Base-by-base conservation (phyloP, 2,113 vertebrate genomes). In the Bos javanicus region DNA sequence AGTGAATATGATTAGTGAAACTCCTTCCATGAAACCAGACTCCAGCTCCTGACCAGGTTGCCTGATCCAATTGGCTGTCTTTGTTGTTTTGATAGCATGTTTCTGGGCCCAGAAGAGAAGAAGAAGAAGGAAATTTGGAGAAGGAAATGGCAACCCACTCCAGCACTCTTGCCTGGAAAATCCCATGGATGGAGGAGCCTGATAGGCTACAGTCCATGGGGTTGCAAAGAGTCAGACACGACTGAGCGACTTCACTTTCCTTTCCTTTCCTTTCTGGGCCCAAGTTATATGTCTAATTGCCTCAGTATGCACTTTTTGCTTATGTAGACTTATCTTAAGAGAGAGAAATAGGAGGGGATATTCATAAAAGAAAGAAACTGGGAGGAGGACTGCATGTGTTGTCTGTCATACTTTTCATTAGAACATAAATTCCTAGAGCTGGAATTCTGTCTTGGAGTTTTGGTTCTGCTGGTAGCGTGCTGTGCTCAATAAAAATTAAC, bases 401-500 rank as follows among this genome's bases (percentile, higher is more conserved):
- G 71, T 93, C 76, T 96, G 28, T 87, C 81, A 95, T 39, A 36
- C n/a, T 90, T 97, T 94, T 87, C 76, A 91, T 90, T 67, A 94
- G 95, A 78, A 95, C 48, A 90, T 50, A 76, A 81, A 95, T 92
- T 96, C 84, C n/a, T 90, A 67, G 87, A 91, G 84, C 64, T 96
- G 87, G 57, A 87, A 91, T 60, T 87, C 54, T 80, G 60, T 81
- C 82, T 96, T 84, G 74, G 74, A 93, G 48, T 97, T 97, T 97
- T 90, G 93, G 83, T 96, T 97, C 89, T 97, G 91, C 82, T 95
- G 71, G 95, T 86, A 92, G 84, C 95, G 57, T 59, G 84, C 83
- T 87, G 96, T 97, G 96, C 84, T 97, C 92, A 95, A 93, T 96
- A 98, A 97, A 96, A 96, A 97, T 94, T 87, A 96, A 96, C 92